Conservation (phyloP, 2,113 vertebrate species). For the Sebastes fasciatus region DNA sequence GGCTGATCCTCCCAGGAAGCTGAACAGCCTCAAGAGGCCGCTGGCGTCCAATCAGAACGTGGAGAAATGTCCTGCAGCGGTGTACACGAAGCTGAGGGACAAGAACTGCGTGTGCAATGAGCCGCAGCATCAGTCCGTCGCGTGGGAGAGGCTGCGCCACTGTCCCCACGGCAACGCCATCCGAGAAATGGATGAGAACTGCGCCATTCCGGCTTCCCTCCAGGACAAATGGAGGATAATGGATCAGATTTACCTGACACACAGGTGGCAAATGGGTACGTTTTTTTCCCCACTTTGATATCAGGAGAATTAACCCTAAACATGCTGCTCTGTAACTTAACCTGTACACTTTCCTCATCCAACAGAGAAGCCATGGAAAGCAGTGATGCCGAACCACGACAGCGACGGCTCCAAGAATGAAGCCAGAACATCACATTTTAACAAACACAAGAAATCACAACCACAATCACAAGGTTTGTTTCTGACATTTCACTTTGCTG, state of each 20-base stretch:
- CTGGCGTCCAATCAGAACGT: conserved; percentile 56
- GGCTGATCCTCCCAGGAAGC: conserved; percentile 3
- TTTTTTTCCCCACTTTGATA: not conserved
- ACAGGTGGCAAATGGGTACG: conserved; percentile 70
- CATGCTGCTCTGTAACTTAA: not conserved
- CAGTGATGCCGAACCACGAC: conserved; percentile 20
- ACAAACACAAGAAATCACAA: conserved; percentile 70
- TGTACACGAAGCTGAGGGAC: conserved; percentile 59
- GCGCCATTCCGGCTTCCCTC: not conserved
- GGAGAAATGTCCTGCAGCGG: conserved; percentile 38
- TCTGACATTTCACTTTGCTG: not conserved
- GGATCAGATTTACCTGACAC: conserved; percentile 47
- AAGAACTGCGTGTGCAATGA: conserved; percentile 62
- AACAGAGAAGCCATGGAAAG: conserved; percentile 70
- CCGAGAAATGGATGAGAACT: conserved; percentile 68
- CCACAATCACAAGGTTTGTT: conserved; percentile 70
- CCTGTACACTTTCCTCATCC: not conserved
- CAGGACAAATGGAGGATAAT: conserved; percentile 55
- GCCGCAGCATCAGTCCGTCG: conserved; percentile 4
- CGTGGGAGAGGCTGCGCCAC: conserved; percentile 39
- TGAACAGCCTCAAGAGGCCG: conserved; percentile 11
- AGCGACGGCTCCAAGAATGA: conserved; percentile 49
- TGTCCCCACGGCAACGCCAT: conserved; percentile 55
- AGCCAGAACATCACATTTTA: conserved; percentile 62
- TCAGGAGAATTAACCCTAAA: not conserved